Evolutionary conservation across 2,888 invertebrate species (phyloP), one percentile per base, ranked within the genome.

Genomic region (Ornithoptera alexandrae): DNA sequence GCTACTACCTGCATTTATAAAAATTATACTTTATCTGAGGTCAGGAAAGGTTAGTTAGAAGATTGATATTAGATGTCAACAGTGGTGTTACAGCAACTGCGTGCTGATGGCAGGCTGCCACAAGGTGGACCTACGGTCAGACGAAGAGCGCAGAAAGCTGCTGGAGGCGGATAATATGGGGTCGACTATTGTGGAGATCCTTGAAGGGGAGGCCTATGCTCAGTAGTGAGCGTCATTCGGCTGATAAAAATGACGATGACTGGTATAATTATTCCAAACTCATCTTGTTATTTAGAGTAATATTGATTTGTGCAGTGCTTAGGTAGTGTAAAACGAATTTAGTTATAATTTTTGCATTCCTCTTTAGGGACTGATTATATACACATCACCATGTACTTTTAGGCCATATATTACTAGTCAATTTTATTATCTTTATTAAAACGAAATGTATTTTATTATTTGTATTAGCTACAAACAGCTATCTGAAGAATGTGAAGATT

Each of bases 401-500:
- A 59, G 67, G 70, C 70, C 70, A 71, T 71, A 71, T 67, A 65
- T 67, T 67, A 67, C 70, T 71, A 71, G 70, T 71, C 70, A 71
- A 67, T 67, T 70, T 71, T 53, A 64, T 70, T 64, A 59, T 69
- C 61, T 68, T 61, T 63, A 62, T 65, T 62, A 46, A 22, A 67
- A 39, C 15, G 3, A 46, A 46, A 46, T 65, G 42, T 17, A 65
- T 64, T 62, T 17, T 64, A 56, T 64, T 68, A 50, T 68, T 46
- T 60, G n/a, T 60, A 60, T 39, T 20, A 36, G 65, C 50, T 59
- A 68, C 46, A 50, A 62, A 61, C 60, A 56, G 20, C 46, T 61
- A 66, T 67, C 53, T n/a, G 18, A 18, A 18, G 53, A n/a, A 46
- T 8, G 46, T 10, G 15, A 46, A 30, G 30, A 30, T 30, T 46